Evolutionary conservation across 2,888 invertebrate genomes (phyloP), one percentile per base, ranked within the genome.

Genomic region (Drosophila mercatorum): DNA sequence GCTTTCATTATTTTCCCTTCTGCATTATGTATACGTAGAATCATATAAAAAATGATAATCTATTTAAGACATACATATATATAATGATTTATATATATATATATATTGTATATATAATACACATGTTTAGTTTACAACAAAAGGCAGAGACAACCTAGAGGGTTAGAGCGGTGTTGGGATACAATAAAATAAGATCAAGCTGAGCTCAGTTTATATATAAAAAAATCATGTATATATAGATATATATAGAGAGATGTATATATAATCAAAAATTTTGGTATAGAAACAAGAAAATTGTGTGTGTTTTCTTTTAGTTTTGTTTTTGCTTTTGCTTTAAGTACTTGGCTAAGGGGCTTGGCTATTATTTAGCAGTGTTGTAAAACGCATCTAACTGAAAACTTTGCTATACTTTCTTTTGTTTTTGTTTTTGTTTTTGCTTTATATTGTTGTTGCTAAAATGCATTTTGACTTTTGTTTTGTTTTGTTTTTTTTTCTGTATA

Each of bases 81-180:
- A 34, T 52, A 68, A 56, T 49, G 65, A 68, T 56, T 46, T 69
- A 65, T 71, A 76, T 75, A 72, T 72, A 76, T 72, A 66, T 73
- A 84, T 74, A 68, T 68, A 61, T 66, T 70, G 74, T 81, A 84
- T 84, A 84, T 84, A 85, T 75, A 75, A 86, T 80, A 86, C 81
- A 84, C 78, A 68, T 64, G 56, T 81, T 72, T 81, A 87, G 87
- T 86, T 81, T 83, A 84, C 85, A 84, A 85, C 84, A 76, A 83
- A 83, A 86, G 84, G 85, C 85, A 85, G 80, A 83, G 84, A 86
- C 82, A 86, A 86, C 86, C 86, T 83, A 86, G 83, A 61, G 69
- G 84, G 74, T 76, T 69, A 66, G 73, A 52, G 76, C 69, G 76
- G 52, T 72, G 46, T 75, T 34, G 34, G 49, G 34, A 11, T 46